Conservation (phyloP, 2,113 vertebrate species). For the Xenopus laevis region DNA sequence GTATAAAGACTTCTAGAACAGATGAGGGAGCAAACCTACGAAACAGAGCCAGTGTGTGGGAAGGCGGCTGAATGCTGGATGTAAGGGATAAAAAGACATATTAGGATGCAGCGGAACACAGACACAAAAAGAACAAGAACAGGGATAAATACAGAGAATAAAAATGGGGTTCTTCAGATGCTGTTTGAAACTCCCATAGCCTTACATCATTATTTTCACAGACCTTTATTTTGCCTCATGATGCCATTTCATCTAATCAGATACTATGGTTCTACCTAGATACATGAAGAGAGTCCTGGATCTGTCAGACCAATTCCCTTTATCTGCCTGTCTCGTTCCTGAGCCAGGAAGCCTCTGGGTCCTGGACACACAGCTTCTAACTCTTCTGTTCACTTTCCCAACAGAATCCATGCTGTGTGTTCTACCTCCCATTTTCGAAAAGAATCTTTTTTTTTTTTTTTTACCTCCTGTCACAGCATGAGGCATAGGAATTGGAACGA, state of each 20-base stretch:
- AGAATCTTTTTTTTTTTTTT: no score
- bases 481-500: no score
- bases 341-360: slow-evolving; percentile 18
- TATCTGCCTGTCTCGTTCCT: slow-evolving; percentile 31
- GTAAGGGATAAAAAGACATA: slow-evolving; percentile 12
- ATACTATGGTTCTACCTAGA: slow-evolving; percentile 12
- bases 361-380: slow-evolving; percentile 18
- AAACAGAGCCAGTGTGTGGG: neutral
- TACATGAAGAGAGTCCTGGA: slow-evolving; percentile 20
- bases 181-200: slow-evolving; percentile 4
- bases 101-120: neutral
- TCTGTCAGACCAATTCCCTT: slow-evolving; percentile 36
- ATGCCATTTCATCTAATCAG: slow-evolving; percentile 29
- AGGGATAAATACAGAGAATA: slow-evolving; percentile 6
- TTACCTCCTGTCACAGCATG: no score
- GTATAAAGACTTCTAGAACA: neutral
- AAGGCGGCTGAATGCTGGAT: neutral
- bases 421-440: neutral
- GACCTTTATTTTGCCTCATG: slow-evolving; percentile 12
- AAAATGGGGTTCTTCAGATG: neutral
- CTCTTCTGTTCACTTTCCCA: slow-evolving; percentile 14
- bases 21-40: neutral
- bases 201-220: slow-evolving; percentile 25
- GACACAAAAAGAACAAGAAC: neutral
- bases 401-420: slow-evolving; percentile 18